Conservation (phyloP, 2,888 invertebrate species). For the Teinopalpus imperialis region DNA sequence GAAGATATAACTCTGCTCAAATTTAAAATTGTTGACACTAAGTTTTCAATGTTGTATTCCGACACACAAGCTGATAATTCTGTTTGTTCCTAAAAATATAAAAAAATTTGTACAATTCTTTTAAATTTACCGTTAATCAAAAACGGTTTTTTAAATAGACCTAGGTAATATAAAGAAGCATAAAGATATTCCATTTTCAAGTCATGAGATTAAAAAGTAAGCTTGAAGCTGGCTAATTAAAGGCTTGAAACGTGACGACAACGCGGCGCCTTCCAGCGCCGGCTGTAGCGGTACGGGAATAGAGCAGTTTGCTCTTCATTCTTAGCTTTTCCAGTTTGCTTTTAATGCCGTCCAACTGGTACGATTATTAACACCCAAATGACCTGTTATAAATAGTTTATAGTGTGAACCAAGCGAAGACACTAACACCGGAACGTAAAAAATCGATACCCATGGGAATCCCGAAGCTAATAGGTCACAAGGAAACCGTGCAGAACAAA, state of each 20-base stretch:
- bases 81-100: no score
- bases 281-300: conserved; percentile 4
- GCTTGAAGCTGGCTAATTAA: conserved; percentile 14
- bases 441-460: conserved; percentile 64
- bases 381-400: no score
- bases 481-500: conserved; percentile 52
- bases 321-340: conserved; percentile 1
- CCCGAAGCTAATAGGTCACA: conserved; percentile 62
- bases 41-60: no score
- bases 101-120: no score
- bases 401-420: conserved; percentile 76
- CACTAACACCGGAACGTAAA: conserved; percentile 66
- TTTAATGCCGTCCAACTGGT: background rate
- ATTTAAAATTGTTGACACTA: no score
- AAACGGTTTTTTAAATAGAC: background rate
- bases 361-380: background rate
- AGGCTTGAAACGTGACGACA: conserved; percentile 11
- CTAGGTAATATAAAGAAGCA: background rate
- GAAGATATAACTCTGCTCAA: no score
- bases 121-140: no score
- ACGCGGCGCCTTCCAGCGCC: conserved; percentile 1
- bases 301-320: conserved; percentile 6
- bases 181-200: conserved; percentile 9
- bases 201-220: conserved; percentile 12
- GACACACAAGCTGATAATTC: no score